Evolutionary conservation across 1,140 invertebrate genomes (phyloP), one percentile per base, ranked within the genome.

Genomic region (Micrasema longulum): DNA sequence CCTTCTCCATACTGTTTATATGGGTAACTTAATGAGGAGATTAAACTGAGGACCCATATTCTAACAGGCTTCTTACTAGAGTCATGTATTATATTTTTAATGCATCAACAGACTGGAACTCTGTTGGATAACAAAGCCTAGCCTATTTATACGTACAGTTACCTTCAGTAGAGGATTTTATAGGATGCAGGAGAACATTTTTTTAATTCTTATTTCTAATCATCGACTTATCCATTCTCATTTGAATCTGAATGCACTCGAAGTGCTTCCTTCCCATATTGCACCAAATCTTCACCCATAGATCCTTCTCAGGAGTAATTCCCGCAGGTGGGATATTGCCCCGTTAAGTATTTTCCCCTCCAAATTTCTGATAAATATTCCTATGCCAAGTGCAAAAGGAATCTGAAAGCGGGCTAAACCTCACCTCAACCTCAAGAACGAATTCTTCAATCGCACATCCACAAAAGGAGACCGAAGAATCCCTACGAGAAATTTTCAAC

Each of bases 321-420:
- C 50, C 43, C 50, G 38, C 26, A 52, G 41, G 36, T 45, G 20
- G 52, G 57, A 66, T 66, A 66, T 67, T 60, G 53, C 62, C 48
- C 70, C 62, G 63, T 60, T 60, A 60, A 60, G 72, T 75, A 75
- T 75, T 72, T 75, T 65, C 73, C 69, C 73, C 69, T 71, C 72
- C 73, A 45, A 45, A 69, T 57, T 73, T 69, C 65, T 71, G 73
- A 71, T 75, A 75, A 75, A 69, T 75, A 75, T 75, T 75, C 73
- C 65, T 47, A 47, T 43, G 69, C 57, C 53, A 43, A 69, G 69
- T 71, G 63, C 63, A 63, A 67, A 67, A 75, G 73, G 73, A 75
- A 75, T 75, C 73, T 75, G 73, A 75, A 69, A 63, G 66, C 38
- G 36, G 60, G 43, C 65, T 57, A 64, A 64, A 64, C 60, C 60